Evolutionary conservation across 2,113 vertebrate genomes (phyloP), one percentile per base, ranked within the genome.

Genomic region (Siphamia tubifer): DNA sequence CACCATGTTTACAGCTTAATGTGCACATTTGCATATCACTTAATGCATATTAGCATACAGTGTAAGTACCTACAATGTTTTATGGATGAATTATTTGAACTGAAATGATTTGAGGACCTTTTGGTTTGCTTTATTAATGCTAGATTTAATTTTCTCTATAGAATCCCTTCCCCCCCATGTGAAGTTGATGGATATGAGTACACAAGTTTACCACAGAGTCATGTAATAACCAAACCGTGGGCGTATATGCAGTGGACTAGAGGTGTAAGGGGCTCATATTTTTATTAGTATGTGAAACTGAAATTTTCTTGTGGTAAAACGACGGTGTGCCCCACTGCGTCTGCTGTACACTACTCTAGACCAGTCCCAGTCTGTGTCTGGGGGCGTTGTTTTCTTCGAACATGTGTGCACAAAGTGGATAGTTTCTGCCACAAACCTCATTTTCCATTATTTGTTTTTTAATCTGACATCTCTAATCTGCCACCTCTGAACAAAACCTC

Each of bases 201-300:
- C 54, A 73, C 3, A 45, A 39, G 5, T n/a, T 36, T 49, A 69
- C 42, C 54, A 67, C 54, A 79, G 4, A 43, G 24, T 38, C 11
- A 10, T 60, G 68, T 44, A 38, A 17, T 20, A 68, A 56, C 52
- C 43, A 13, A 55, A 36, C 12, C 4, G 71, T 83, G 64, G 79
- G 77, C 23, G 61, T 68, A 8, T 6, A 56, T 21, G 20, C 58
- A 56, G 0, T 25, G 24, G 39, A 66, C 47, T 52, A 62, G 54
- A 76, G 55, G 55, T 70, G 8, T 73, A 39, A 53, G 60, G 51
- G 47, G 63, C 54, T 62, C n/a, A 38, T 57, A 32, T 49, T 27
- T 40, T 36, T 32, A 20, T 68, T 55, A 48, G 34, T 42, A 35
- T 82, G 56, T 84, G 81, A 82, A 88, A 86, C 66, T 70, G 75